Base-by-base conservation (phyloP, 2,797 vertebrate genomes). In the Phrynocephalus forsythii region DNA sequence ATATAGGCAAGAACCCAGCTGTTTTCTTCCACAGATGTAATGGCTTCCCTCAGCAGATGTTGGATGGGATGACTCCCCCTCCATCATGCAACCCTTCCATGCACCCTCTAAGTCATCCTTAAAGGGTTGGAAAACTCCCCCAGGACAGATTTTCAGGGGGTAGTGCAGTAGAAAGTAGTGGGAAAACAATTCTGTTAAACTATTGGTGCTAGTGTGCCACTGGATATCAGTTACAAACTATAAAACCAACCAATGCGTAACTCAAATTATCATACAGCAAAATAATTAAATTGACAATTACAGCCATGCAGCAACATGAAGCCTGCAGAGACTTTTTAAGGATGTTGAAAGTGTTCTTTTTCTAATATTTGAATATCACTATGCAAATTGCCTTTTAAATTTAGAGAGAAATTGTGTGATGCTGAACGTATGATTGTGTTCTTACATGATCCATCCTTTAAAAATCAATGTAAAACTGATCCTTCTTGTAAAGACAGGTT, bases 401-500 rank as follows among this genome's bases (percentile, higher is more conserved):
- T 86, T 90, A 88, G 0, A 1, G 77, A 75, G 22, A 18, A 30
- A 67, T 78, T 73, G 0, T 71, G 79, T 85, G 87, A 11, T 11
- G 33, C 48, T 48, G 66, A 84, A 81, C 91, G 7, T 30, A 10
- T 48, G 56, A 16, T 52, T 9, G 38, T 4, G 22, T 33, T 0
- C 0, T 33, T 20, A 30, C 0, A 16, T 24, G n/a, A 6, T 16
- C 67, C 44, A 8, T 1, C 9, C 69, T 80, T 66, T 63, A 48
- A 28, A 66, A 18, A 20, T 44, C n/a, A 84, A 82, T 63, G 11
- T 71, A 63, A 52, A 66, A 73, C 30, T 0, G 0, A 1, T 87
- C 48, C 20, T 1, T 50, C 44, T 77, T 0, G 0, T 0, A 0
- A 82, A 56, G 67, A 38, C 86, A 89, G 18, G 33, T 30, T 33